Percentiles rank a stretch among this genome's conserved stretches.
Evolutionary conservation across 2,888 invertebrate species (phyloP).

Genomic region (Patella ulyssiponensis): DNA sequence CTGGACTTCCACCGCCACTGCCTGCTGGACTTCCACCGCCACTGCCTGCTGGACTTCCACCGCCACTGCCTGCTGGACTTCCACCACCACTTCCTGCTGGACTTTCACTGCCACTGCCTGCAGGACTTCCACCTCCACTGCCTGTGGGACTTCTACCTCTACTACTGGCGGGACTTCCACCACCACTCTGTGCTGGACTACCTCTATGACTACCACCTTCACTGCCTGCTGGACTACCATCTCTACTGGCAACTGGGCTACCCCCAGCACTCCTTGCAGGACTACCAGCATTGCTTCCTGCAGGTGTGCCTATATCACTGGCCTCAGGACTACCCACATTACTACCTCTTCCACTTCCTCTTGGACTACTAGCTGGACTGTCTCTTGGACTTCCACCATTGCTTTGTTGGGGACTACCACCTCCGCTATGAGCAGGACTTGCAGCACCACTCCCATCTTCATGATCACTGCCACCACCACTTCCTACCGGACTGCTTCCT

Average conservation of each 20-base stretch:
- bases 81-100: constrained; percentile 21
- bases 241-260: constrained; percentile 34
- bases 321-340: constrained; percentile 23
- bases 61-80: constrained; percentile 31
- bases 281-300: constrained; percentile 25
- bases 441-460: constrained; percentile 15
- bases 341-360: constrained; percentile 25
- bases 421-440: constrained; percentile 16
- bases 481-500: constrained; percentile 18
- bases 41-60: constrained; percentile 34
- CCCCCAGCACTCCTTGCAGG: constrained; percentile 23
- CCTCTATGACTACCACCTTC: constrained; percentile 14
- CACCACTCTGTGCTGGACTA: constrained; percentile 15
- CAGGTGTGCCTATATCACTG: constrained; percentile 28
- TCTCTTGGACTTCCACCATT: constrained; percentile 13
- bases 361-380: constrained; percentile 23
- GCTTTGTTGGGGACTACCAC: constrained; percentile 15
- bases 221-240: constrained; percentile 8
- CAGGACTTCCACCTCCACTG: constrained; percentile 24
- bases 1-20: constrained; percentile 33
- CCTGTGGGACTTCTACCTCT: constrained; percentile 22
- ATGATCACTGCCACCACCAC: constrained; percentile 25
- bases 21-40: constrained; percentile 39
- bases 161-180: constrained; percentile 25
- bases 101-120: constrained; percentile 31